These are phyloP conservation scores for Ptilonorhynchus violaceus DNA, from an alignment of 2,113 vertebrate species.

Conservation along the genomic window DNA sequence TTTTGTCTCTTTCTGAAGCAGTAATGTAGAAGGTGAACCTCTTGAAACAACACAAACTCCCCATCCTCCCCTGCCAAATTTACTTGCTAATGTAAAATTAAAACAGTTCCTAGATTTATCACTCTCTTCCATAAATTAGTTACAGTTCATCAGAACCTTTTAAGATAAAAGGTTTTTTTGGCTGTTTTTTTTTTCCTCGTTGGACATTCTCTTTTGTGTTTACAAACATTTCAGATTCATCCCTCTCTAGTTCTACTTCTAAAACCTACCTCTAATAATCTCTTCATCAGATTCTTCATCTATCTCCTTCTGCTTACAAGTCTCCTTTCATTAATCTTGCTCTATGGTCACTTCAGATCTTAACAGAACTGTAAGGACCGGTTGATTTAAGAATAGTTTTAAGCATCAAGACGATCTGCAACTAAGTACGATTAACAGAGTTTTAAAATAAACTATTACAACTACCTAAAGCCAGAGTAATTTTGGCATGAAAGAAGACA, in stretches of 20 bases:
- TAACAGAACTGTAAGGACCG: not conserved
- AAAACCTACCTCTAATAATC: not conserved
- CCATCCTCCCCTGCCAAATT: accelerated
- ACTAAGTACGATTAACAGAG: not conserved
- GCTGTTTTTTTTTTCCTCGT: not conserved
- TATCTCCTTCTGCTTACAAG: not conserved
- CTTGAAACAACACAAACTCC: not conserved
- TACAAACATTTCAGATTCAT: not conserved
- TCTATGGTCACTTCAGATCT: not conserved
- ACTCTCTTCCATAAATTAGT: not conserved
- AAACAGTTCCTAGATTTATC: not conserved
- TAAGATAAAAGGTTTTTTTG: not conserved
- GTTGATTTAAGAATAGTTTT: not conserved
- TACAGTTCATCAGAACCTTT: not conserved
- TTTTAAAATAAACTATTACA: not conserved
- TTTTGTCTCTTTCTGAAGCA: not conserved
- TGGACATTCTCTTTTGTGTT: not conserved
- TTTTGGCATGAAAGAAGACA: not conserved
- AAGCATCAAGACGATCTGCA: not conserved
- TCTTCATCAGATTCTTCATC: not conserved
- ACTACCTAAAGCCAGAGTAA: not conserved
- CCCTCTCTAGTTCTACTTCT: not conserved
- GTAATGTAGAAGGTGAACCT: not conserved
- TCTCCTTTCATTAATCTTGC: not conserved
- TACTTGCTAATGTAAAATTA: not conserved